Evolutionary conservation across 2,113 vertebrate genomes (phyloP), one percentile per base, ranked within the genome.

Genomic region (Amphiprion percula): DNA sequence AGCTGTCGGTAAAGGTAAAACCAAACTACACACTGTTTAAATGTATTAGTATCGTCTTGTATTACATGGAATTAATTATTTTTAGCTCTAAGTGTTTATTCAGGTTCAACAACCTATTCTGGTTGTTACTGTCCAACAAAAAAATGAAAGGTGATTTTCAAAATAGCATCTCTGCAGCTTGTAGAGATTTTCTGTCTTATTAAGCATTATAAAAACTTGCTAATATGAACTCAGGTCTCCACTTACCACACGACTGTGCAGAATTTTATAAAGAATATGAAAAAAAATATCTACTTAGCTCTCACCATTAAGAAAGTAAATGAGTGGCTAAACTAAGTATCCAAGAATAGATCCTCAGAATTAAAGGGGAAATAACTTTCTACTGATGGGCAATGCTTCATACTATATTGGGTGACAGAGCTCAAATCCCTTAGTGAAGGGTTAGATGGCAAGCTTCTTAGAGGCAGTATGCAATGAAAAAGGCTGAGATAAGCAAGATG

Each of bases 381-480:
- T 39, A 41, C 17, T 66, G 78, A 83, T 56, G 47, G 60, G 70
- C 50, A 46, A 69, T 81, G 59, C 70, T 81, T 89, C 82, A 81
- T 68, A 63, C 24, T 28, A 78, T 87, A 83, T 53, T 85, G 64
- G 68, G 66, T 82, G 79, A 86, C 63, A 64, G 70, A 75, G 62
- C 74, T 74, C 12, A 15, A 74, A 86, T 82, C 61, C 33, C 8
- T 82, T 73, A 50, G 50, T 69, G 56, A 87, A 80, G 69, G 56
- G 47, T 73, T 59, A 75, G 47, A 71, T n/a, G 52, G 64, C 16
- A 63, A 63, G 62, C 8, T 30, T 23, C 44, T 76, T 55, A 68
- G 16, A 77, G 55, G 50, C 53, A 86, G 68, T 11, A 53, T 53
- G 60, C 49, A 41, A 23, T 54, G 11, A 55, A 60, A 50, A 33